phyloP scores from a whole-genome alignment of 2,797 vertebrate species.

The Diplodus puntazzo region DNA sequence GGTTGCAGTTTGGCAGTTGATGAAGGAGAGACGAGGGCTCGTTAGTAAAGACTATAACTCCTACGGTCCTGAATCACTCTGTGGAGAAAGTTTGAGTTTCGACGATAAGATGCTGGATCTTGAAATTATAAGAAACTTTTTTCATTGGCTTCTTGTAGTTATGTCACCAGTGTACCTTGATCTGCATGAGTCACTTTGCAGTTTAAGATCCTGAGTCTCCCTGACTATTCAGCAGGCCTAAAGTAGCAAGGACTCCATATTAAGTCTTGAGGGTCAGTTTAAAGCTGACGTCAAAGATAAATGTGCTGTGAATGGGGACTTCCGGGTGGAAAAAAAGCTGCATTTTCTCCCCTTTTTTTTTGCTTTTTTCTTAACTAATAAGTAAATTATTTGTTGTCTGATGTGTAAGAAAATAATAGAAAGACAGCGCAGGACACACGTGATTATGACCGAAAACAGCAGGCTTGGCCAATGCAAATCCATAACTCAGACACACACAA shows the following conservation, averaged over 20 bases:
- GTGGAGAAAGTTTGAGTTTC: background rate
- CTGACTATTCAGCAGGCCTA: background rate
- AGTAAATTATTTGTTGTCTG: background rate
- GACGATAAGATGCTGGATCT: background rate
- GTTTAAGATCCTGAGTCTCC: slow-evolving; percentile 23
- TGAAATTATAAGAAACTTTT: background rate
- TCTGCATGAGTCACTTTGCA: slow-evolving; percentile 26
- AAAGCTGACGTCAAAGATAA: slow-evolving; percentile 35
- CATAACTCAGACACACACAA: slow-evolving; percentile 44
- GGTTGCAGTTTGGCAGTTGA: slow-evolving; percentile 35
- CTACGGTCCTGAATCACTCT: slow-evolving; percentile 16
- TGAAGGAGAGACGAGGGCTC: slow-evolving; percentile 13
- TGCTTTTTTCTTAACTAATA: background rate
- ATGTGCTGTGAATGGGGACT: slow-evolving; percentile 11
- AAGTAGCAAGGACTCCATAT: slow-evolving; percentile 21
- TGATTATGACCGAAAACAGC: slow-evolving; percentile 19
- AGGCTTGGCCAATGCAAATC: slow-evolving; percentile 46
- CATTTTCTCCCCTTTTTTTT: too few species aligned
- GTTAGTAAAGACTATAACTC: slow-evolving; percentile 19
- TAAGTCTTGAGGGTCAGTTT: slow-evolving; percentile 28
- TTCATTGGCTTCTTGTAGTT: background rate
- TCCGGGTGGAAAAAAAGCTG: background rate
- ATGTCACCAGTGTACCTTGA: slow-evolving; percentile 2
- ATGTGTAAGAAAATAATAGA: background rate
- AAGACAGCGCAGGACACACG: background rate